Base-by-base conservation (phyloP, 2,888 invertebrate genomes). In the Coenonympha glycerion region DNA sequence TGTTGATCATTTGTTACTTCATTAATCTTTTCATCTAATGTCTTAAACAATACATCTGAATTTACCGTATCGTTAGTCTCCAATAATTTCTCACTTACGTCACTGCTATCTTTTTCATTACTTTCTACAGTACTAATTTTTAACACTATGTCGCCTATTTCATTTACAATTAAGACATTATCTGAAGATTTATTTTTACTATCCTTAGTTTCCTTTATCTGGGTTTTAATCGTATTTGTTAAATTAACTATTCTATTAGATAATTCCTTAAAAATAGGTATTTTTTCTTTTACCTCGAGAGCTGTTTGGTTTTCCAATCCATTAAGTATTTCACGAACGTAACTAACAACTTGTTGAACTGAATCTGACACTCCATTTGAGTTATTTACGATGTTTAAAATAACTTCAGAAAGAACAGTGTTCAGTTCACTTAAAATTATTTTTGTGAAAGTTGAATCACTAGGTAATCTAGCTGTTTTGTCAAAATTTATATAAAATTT, bases 401-500 rank as follows among this genome's bases (percentile, higher is more conserved):
- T 55, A 9, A 67, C 51, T 45, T 68, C 64, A 24, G 61, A 62
- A 8, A 82, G 57, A 55, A 68, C 66, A 2, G 56, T 56, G 60
- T 70, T 74, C 11, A 86, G 57, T 50, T 83, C 79, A 36, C 74
- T 66, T 44, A 87, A 62, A 54, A 86, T 76, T 21, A 81, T 73
- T 66, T 79, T 81, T 3, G 83, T 85, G 63, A 84, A 80, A 47
- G 73, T 71, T 21, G 81, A 74, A 56, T 86, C 86, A 65, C 74
- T 79, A 3, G 87, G 86, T 36, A 82, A 53, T 59, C 86, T 72
- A 3, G 87, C 87, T 4, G 86, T 85, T 73, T 85, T 86, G 62
- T 87, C 87, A 13, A 87, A 62, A 63, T 82, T 85, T 1, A 87
- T 79, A 52, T 85, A 87, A 64, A 87, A 87, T 51, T 85, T 87